Evolutionary conservation across 1,140 invertebrate genomes (phyloP), one percentile per base, ranked within the genome.

Genomic region (Drosophila cardini): DNA sequence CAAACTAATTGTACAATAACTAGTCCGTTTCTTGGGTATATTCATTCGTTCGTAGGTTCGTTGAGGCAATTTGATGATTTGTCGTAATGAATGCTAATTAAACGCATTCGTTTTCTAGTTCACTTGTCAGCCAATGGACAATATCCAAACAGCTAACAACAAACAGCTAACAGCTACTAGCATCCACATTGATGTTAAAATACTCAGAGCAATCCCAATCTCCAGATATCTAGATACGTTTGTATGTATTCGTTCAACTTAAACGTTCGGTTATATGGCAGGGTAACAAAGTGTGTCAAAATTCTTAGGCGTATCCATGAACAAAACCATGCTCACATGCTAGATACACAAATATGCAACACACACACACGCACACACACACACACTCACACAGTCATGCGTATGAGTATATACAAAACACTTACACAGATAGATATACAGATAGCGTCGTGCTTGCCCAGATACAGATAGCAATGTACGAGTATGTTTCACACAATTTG

Each of bases 11-110:
- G 76, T 75, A 86, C 65, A 79, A 70, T 62, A 76, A 69, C 74
- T 76, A 75, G 83, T 85, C 73, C 64, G 84, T 40, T 61, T 63
- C 48, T 74, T 56, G 45, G 26, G 43, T 8, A 18, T 62, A 57
- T 69, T 38, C 38, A 42, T 43, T 52, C 55, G 45, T 15, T 62
- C 63, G 76, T 60, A 26, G 21, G 21, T 15, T 62, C 67, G 76
- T 60, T 61, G 55, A 56, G 71, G 71, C 77, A 89, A 89, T 89
- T 84, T 89, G 84, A 89, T 89, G 80, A 89, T 84, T 78, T 80
- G 72, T 90, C 83, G 87, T 90, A 90, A 90, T 90, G 83, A 90
- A 90, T 87, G 87, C 89, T 90, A 90, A 90, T 90, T 90, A 90
- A 84, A 81, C 73, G 87, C 77, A 90, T 90, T 85, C 80, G 84